Evolutionary conservation across 2,113 vertebrate genomes (phyloP).

Genomic region (Lamprologus sp.): DNA sequence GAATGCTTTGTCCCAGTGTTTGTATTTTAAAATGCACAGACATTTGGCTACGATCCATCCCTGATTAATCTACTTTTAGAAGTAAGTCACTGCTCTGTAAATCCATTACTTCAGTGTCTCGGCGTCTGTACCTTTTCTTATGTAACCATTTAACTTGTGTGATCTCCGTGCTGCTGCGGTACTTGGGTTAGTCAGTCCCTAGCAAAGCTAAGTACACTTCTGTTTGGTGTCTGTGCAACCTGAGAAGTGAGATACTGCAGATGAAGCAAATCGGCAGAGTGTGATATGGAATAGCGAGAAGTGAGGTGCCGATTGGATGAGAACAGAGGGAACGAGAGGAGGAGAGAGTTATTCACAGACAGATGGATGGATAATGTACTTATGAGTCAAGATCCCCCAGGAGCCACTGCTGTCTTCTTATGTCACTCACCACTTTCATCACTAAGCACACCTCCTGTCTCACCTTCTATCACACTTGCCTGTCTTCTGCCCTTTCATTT

Average conservation of each 20-base stretch:
- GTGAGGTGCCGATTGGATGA: neutral
- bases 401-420: constrained; percentile 19
- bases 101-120: neutral
- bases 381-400: constrained; percentile 26
- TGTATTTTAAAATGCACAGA: neutral
- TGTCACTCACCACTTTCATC: constrained; percentile 24
- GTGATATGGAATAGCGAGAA: neutral
- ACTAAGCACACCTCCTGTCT: neutral
- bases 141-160: neutral
- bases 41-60: neutral
- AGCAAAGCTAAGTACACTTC: neutral
- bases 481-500: neutral
- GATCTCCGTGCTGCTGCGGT: fast-evolving
- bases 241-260: constrained; percentile 1
- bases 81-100: neutral
- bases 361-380: constrained; percentile 51
- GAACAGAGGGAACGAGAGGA: neutral
- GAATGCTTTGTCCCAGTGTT: neutral
- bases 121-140: neutral
- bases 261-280: neutral
- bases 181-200: neutral
- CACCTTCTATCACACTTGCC: neutral
- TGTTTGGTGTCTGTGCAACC: constrained; percentile 20
- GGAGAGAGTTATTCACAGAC: neutral
- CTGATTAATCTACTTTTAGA: neutral